Percentiles rank a stretch among this genome's conserved stretches.
phyloP scores from a whole-genome alignment of 2,797 vertebrate genomes.

The Malurus splendens region DNA sequence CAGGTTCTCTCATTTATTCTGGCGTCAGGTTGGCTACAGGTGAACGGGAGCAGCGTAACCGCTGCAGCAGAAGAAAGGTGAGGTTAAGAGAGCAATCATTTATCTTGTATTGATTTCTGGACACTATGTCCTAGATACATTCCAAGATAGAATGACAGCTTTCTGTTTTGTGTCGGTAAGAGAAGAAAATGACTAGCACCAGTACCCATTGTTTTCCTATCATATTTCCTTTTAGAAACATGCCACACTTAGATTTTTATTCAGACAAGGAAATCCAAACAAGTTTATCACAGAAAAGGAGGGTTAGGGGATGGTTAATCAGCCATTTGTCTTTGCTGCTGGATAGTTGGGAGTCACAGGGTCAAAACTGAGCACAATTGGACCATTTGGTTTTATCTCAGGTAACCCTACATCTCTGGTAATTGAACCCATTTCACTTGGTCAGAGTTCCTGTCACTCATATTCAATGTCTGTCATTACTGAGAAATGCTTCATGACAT shows the following conservation, averaged over 20 bases:
- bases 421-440: slow-evolving; percentile 74
- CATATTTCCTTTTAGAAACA: slow-evolving; percentile 71
- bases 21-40: slow-evolving; percentile 81
- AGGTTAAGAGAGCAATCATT: slow-evolving; percentile 73
- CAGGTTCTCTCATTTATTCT: slow-evolving; percentile 68
- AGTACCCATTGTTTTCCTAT: slow-evolving; percentile 60
- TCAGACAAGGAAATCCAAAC: slow-evolving; percentile 68
- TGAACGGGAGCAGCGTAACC: slow-evolving; percentile 60
- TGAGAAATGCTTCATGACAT: slow-evolving; percentile 75
- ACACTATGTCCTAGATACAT: slow-evolving; percentile 73
- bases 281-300: slow-evolving; percentile 69
- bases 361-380: slow-evolving; percentile 70
- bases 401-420: slow-evolving; percentile 72
- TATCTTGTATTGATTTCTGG: slow-evolving; percentile 81
- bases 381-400: slow-evolving; percentile 73
- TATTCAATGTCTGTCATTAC: slow-evolving; percentile 75
- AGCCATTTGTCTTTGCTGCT: slow-evolving; percentile 68
- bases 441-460: slow-evolving; percentile 78
- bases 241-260: slow-evolving; percentile 57
- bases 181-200: slow-evolving; percentile 58
- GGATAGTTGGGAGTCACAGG: slow-evolving; percentile 63
- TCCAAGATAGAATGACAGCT: slow-evolving; percentile 71
- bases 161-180: slow-evolving; percentile 59
- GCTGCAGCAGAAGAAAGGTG: slow-evolving; percentile 63
- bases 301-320: slow-evolving; percentile 65